phyloP scores from a whole-genome alignment of 2,797 vertebrate species.

The Ctenochaetus hawaiiensis region DNA sequence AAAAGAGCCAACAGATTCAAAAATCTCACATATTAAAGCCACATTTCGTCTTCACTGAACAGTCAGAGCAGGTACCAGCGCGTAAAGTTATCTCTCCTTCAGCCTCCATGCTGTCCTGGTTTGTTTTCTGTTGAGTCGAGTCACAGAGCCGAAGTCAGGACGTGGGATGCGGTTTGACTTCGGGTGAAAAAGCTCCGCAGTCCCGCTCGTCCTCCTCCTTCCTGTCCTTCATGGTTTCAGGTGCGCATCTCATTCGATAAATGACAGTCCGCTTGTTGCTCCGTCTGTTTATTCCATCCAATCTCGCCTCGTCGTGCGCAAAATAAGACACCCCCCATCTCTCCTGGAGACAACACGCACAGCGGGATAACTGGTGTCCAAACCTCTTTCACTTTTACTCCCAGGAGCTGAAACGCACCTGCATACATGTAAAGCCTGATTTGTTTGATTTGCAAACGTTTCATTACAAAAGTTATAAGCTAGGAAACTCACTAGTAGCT shows the following conservation, averaged over 20 bases:
- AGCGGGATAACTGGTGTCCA: conserved; percentile 17
- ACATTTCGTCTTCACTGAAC: not conserved
- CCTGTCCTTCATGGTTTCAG: conserved; percentile 34
- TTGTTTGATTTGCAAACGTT: not conserved
- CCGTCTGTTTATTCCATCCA: conserved; percentile 27
- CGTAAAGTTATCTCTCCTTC: conserved; percentile 2
- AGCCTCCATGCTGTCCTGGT: conserved; percentile 12
- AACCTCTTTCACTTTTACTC: conserved; percentile 5
- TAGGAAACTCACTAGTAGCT: not conserved
- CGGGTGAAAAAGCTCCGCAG: not conserved
- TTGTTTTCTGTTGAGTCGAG: not conserved
- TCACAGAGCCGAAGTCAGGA: not conserved
- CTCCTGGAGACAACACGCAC: conserved; percentile 52
- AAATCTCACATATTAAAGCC: conserved; percentile 5
- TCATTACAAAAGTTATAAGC: not conserved
- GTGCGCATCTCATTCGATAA: conserved; percentile 14
- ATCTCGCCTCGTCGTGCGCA: conserved; percentile 39
- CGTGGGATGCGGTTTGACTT: not conserved
- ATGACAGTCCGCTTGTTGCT: conserved; percentile 12
- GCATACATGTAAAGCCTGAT: not conserved
- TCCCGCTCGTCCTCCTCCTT: conserved; percentile 36
- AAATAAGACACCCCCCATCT: conserved; percentile 42
- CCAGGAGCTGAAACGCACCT: not conserved
- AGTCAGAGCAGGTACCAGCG: not conserved
- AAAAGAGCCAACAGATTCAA: not conserved